Base-by-base conservation (phyloP, 2,797 vertebrate genomes). In the Hapalemur alaotrensis region DNA sequence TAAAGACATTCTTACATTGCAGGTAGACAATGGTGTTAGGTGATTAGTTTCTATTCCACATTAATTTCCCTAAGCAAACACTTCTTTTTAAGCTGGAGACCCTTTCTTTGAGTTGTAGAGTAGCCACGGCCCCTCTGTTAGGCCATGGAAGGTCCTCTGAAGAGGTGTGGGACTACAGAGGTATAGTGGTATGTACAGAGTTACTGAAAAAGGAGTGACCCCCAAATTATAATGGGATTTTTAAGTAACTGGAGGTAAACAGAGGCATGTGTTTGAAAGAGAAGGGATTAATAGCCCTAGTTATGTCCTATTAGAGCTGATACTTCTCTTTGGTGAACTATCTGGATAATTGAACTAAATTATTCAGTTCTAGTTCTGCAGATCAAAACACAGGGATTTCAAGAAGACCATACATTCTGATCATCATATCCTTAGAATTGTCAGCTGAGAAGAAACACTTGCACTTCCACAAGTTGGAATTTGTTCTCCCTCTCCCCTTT, bases 261-360 rank as follows among this genome's bases (percentile, higher is more conserved):
- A 84, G 43, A 93, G 11, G 35, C 35, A 22, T 73, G 11, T 50
- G 92, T 91, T 92, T 95, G 72, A 78, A 90, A 48, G 23, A 13
- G 73, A 92, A 7, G 38, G 11, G 22, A 59, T 54, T 52, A 43
- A 35, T 70, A 84, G 17, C 35, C 12, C 30, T 95, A 59, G 46
- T 18, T 76, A 5, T 54, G 18, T 92, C 20, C 61, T 89, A 5
- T 54, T 78, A 23, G 67, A 88, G 54, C 14, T 79, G 79, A 41
- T 93, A 13, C 28, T 91, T 83, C 22, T 86, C 30, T 95, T 78
- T 93, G 50, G 81, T 84, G 73, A 96, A 87, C 46, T 87, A 46
- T 50, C 35, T 87, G 38, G 67, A 28, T 72, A 81, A 82, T 10
- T 67, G 25, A 96, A 81, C 28, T 76, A 75, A 52, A 85, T 82